Conservation (phyloP, 2,797 vertebrate genomes). For the Austrolebias charrua region DNA sequence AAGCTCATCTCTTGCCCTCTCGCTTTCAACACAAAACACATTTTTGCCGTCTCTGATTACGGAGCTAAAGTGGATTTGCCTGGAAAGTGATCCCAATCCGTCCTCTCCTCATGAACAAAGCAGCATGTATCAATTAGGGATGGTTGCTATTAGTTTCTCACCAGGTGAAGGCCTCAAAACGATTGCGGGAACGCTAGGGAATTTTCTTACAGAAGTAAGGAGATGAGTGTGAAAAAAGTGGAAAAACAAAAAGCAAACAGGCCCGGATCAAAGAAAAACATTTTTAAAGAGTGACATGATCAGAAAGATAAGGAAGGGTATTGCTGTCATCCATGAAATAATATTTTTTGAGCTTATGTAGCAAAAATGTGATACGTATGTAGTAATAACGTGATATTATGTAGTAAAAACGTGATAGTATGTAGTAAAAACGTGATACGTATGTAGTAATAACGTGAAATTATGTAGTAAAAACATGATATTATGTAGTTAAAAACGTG, state of each 20-base stretch:
- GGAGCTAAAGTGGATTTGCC: constrained; percentile 61
- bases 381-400: no score
- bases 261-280: not conserved
- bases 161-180: constrained; percentile 56
- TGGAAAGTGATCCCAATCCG: constrained; percentile 65
- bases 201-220: constrained; percentile 49
- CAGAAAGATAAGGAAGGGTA: no score
- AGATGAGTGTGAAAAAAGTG: constrained; percentile 34
- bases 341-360: no score
- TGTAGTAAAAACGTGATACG: no score
- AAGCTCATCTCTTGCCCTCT: constrained; percentile 76
- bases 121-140: constrained; percentile 55
- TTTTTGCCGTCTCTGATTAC: constrained; percentile 63
- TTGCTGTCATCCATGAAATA: no score
- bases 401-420: no score
- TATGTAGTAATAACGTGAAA: no score
- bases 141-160: constrained; percentile 67
- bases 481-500: no score
- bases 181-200: constrained; percentile 29
- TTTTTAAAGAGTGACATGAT: constrained; percentile 34
- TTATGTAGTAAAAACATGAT: no score
- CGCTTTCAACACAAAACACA: constrained; percentile 68
- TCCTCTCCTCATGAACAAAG: constrained; percentile 63
- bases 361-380: no score
- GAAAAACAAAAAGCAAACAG: constrained; percentile 21